Base-by-base conservation (phyloP, 2,888 invertebrate species). In the Dendrolimus houi region DNA sequence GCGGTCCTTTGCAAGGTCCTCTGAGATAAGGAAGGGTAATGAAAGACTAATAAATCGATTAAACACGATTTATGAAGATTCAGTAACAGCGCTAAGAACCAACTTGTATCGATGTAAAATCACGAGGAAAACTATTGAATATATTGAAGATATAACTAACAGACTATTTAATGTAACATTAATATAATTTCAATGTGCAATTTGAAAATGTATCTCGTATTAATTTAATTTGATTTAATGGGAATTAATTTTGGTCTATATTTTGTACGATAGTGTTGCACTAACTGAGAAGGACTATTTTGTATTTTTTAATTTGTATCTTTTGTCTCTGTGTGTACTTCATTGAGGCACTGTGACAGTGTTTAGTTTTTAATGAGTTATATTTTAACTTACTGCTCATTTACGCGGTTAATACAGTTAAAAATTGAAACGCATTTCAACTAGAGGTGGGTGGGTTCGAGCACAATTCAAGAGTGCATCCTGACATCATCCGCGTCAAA, bases 181-280 rank as follows among this genome's bases (percentile, higher is more conserved):
- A 8, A 47, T 47, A 47, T 47, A 47, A 47, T 47, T 12, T 56
- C 29, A 9, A 47, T 47, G 12, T 47, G 12, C 9, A 47, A 47
- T 47, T 9, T 7, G 47, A 47, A 47, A 47, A 47, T 47, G 47
- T 47, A 47, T 47, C 47, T 47, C 47, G 10, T 47, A 47, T 47
- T 47, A 10, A 47, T 29, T 17, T 13, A 41, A 14, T 47, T 47
- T 47, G 47, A 12, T 9, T 47, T 9, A 10, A 47, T 47, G 47
- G 84, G 83, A 80, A 75, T 74, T 71, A 68, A 73, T 83, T 86
- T 87, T 89, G 88, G 88, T 89, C 87, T 88, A 77, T 81, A 81
- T 78, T 85, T 88, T 88, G 88, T 89, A 87, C 88, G 85, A 80
- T 84, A 63, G 74, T 69, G 83, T 87, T 87, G 85, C 78, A 85